phyloP scores from a whole-genome alignment of 2,113 vertebrate genomes.

The Cyphomyrus plagiostoma region DNA sequence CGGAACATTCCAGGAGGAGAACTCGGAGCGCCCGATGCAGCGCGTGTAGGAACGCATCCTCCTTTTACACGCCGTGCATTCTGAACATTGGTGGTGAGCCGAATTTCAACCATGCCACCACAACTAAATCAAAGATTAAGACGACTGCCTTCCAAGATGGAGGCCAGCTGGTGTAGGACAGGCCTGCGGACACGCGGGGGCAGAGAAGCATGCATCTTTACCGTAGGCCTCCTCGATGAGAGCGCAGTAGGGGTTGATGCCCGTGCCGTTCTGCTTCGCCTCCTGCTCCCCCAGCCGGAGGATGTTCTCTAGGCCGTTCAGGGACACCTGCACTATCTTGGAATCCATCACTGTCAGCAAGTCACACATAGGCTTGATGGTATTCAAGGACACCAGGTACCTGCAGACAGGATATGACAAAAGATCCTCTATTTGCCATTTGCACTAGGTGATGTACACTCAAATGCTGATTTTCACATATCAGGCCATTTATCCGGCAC shows the following conservation, averaged over 20 bases:
- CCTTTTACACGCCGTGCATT: neutral
- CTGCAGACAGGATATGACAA: slow-evolving; percentile 46
- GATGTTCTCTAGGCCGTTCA: slow-evolving; percentile 86
- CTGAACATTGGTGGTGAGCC: neutral
- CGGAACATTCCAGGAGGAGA: neutral
- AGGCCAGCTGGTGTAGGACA: neutral
- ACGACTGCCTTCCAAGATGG: neutral
- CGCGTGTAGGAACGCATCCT: neutral
- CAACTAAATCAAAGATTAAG: neutral
- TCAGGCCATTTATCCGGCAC: neutral
- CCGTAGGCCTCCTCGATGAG: slow-evolving; percentile 84
- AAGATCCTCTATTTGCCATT: neutral
- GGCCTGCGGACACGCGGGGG: too few relatives aligned
- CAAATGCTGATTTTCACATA: neutral
- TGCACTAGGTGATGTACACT: neutral
- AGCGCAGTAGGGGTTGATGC: slow-evolving; percentile 80
- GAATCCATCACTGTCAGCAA: slow-evolving; percentile 87
- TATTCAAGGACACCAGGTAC: slow-evolving; percentile 81
- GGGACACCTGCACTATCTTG: slow-evolving; percentile 84
- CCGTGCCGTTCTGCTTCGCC: slow-evolving; percentile 73
- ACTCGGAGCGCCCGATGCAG: neutral
- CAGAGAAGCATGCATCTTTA: slow-evolving; percentile 36
- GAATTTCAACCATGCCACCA: neutral
- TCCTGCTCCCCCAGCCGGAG: slow-evolving; percentile 81
- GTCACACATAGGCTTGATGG: slow-evolving; percentile 85